These are phyloP conservation scores for Synaphobranchus kaupii DNA, from an alignment of 2,797 vertebrate species.

Conservation along the genomic window DNA sequence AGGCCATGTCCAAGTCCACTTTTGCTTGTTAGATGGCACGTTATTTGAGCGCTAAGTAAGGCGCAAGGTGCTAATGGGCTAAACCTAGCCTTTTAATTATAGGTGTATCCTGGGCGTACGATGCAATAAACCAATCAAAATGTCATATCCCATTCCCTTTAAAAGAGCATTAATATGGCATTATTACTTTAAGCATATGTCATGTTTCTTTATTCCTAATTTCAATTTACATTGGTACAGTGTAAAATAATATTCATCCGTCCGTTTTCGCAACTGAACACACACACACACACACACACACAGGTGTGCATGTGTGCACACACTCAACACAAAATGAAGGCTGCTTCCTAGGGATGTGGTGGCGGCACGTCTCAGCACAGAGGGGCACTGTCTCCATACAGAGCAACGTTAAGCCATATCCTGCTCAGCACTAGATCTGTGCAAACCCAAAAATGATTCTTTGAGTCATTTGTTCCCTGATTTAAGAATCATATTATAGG, in stretches of 20 bases:
- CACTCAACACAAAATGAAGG: background rate
- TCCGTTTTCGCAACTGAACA: background rate
- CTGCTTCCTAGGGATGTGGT: background rate
- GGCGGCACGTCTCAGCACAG: background rate
- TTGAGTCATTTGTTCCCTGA: background rate
- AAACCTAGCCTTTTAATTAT: too few relatives aligned
- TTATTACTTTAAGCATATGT: too few relatives aligned
- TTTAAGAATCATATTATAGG: background rate
- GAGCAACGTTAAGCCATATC: background rate
- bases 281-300: background rate
- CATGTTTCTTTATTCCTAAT: too few relatives aligned
- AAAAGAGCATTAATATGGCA: too few relatives aligned
- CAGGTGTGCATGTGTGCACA: background rate
- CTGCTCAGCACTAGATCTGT: background rate
- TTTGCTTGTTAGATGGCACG: too few relatives aligned
- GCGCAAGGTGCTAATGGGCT: too few relatives aligned
- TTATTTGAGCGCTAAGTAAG: too few relatives aligned
- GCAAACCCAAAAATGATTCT: background rate
- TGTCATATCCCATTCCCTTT: too few relatives aligned
- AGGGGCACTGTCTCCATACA: background rate
- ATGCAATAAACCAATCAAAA: too few relatives aligned
- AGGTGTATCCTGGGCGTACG: too few relatives aligned
- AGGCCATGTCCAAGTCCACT: too few relatives aligned
- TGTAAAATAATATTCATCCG: background rate
- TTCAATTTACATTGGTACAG: too few relatives aligned